Evolutionary conservation across 2,113 vertebrate species (phyloP), one percentile per base, ranked within the genome.

Genomic region (Haplochromis burtoni): DNA sequence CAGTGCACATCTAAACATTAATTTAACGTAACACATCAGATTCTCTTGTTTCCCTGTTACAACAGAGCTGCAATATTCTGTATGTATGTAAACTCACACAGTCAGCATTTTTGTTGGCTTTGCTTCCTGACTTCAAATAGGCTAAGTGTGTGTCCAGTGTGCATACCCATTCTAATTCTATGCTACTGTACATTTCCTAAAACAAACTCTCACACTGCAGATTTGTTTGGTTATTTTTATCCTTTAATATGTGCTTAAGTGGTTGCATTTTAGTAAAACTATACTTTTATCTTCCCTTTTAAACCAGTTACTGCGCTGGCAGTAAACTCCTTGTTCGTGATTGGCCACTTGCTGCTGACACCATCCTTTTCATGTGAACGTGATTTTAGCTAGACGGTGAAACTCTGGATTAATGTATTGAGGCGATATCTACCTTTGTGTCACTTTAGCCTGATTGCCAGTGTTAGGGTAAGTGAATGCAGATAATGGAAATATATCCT

Each of bases 281-380:
- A 1, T 45, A 76, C 5, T 29, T 76, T 76, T 29, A 45, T 73
- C 13, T 73, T 47, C 8, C n/a, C 14, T 8, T 47, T 26, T 76
- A 76, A 47, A 45, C 14, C 21, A 76, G 9, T 76, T 0, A 11
- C 40, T 29, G 4, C 1, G 40, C 0, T 73, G 35, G 5, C 9
- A 47, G 38, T 73, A 73, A 10, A 73, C 40, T 29, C 21, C 68
- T 29, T 11, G 14, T 47, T 47, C 1, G 0, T 76, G 24, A 29
- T 17, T 45, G 21, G 40, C 42, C 24, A 45, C 68, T 45, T 45
- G 21, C 40, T 45, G 21, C 40, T 45, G 21, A 73, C 2, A 7
- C 13, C 0, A 0, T 16, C 68, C 68, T 10, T 45, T 73, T 73
- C 38, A 73, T 0, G 1, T 73, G 4, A 73, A 16, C 0, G 1